These are phyloP conservation scores for Aramus guarauna DNA, from an alignment of 2,113 vertebrate genomes.

Conservation along the genomic window DNA sequence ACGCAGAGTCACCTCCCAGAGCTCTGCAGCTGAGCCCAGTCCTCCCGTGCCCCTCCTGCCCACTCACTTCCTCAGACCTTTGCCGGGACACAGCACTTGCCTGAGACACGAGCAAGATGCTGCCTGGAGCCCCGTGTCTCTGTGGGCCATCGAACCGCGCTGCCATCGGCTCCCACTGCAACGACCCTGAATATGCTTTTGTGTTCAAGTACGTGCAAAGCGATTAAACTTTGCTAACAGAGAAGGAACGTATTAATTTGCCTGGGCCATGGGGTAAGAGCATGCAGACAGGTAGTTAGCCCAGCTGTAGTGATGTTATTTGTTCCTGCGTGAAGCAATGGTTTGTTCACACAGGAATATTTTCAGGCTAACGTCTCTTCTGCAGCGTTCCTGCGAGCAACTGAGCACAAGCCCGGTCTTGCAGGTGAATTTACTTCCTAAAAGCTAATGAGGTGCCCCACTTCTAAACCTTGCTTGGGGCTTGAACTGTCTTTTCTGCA, in stretches of 20 bases:
- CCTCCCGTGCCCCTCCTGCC: background rate
- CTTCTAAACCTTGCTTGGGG: constrained; percentile 4
- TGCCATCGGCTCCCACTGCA: background rate
- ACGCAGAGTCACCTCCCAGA: background rate
- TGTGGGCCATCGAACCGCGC: background rate
- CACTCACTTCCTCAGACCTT: background rate
- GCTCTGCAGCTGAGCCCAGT: background rate
- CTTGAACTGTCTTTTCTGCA: background rate
- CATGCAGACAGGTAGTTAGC: background rate
- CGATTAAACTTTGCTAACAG: background rate
- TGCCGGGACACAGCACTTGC: background rate
- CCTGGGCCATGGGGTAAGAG: background rate
- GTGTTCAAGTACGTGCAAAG: background rate
- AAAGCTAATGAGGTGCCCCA: background rate
- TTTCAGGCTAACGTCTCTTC: background rate
- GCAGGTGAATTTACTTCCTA: background rate
- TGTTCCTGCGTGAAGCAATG: background rate
- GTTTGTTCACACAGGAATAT: background rate
- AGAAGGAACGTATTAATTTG: background rate
- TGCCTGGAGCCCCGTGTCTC: background rate
- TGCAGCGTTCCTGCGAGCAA: accelerated
- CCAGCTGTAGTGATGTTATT: background rate
- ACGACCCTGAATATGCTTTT: background rate
- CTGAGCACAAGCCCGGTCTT: accelerated
- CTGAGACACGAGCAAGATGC: background rate